Evolutionary conservation across 2,888 invertebrate species (phyloP), one percentile per base, ranked within the genome.

Genomic region (Perithous albicinctus): DNA sequence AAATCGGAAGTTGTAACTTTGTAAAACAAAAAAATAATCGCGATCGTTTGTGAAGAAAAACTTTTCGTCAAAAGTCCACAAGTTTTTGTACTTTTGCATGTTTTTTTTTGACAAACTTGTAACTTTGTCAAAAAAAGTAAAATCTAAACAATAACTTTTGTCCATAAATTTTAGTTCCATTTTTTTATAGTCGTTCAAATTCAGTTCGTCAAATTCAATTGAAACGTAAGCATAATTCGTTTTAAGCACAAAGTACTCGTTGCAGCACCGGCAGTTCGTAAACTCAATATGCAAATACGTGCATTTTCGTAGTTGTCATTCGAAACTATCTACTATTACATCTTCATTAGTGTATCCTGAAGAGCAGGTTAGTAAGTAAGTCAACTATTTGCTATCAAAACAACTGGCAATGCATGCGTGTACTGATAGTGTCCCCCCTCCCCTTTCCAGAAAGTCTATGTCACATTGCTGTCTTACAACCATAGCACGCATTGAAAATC

Each of bases 381-480:
- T 41, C 38, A 54, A 56, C 32, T 26, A 32, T 15, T 15, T n/a
- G n/a, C 41, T 69, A 54, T 69, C 26, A 2, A 26, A 41, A 10
- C 7, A 23, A 69, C 54, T 38, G 67, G 54, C 35, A 67, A 35
- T n/a, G 26, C 8, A 54, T 4, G 15, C 15, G 6, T n/a, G 54
- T 23, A 4, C 48, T 8, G 46, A 48, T 32, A 54, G 38, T 35
- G n/a, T 18, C 43, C 26, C 29, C 43, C n/a, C n/a, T n/a, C n/a
- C n/a, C n/a, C n/a, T n/a, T n/a, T 3, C 64, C 43, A 7, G 15
- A 29, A 26, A 43, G 6, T 3, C 2, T 15, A 75, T 29, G 29
- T 76, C 78, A 78, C 67, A 76, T 75, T 78, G 83, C 80, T 75
- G 56, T 70, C 79, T 56, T 69, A 63, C 51, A 54, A 43, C 20